Evolutionary conservation across 1,140 invertebrate genomes (phyloP).

Genomic region (Trissolcus basalis): DNA sequence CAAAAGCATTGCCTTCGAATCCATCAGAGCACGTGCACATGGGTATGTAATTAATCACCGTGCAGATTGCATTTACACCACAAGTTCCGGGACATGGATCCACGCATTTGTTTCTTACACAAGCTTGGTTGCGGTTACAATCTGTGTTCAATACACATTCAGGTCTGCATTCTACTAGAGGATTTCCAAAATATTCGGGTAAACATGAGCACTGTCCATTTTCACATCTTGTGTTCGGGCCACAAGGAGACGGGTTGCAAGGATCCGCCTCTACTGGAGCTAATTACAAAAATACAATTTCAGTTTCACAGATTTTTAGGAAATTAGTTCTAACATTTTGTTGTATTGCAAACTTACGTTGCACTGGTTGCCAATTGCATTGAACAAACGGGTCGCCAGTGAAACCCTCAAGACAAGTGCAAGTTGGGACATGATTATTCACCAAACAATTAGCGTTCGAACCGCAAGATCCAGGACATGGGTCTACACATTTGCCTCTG

Average conservation of each 20-base stretch:
- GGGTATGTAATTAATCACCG: constrained; percentile 82
- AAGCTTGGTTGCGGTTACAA: constrained; percentile 82
- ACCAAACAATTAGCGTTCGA: constrained; percentile 77
- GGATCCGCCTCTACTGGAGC: constrained; percentile 69
- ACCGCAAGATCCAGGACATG: constrained; percentile 78
- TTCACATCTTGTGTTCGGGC: constrained; percentile 79
- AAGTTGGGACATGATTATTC: constrained; percentile 78
- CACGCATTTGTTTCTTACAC: constrained; percentile 82
- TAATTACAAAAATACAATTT: constrained; percentile 3
- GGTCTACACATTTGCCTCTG: constrained; percentile 76
- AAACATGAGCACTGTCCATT: constrained; percentile 81
- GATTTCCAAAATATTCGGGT: constrained; percentile 82
- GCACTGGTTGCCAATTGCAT: constrained; percentile 64
- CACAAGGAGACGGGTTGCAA: constrained; percentile 83
- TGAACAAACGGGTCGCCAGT: constrained; percentile 73
- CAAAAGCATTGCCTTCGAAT: constrained; percentile 80
- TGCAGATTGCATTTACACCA: constrained; percentile 81
- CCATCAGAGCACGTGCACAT: constrained; percentile 82
- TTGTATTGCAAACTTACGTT: constrained; percentile 60
- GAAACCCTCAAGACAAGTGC: constrained; percentile 79
- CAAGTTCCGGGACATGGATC: constrained; percentile 84
- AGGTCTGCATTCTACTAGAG: constrained; percentile 81
- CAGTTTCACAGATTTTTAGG: neutral
- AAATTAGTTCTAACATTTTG: too few relatives aligned
- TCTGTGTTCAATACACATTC: constrained; percentile 83